Evolutionary conservation across 2,888 invertebrate genomes (phyloP).

Genomic region (Dione juno): DNA sequence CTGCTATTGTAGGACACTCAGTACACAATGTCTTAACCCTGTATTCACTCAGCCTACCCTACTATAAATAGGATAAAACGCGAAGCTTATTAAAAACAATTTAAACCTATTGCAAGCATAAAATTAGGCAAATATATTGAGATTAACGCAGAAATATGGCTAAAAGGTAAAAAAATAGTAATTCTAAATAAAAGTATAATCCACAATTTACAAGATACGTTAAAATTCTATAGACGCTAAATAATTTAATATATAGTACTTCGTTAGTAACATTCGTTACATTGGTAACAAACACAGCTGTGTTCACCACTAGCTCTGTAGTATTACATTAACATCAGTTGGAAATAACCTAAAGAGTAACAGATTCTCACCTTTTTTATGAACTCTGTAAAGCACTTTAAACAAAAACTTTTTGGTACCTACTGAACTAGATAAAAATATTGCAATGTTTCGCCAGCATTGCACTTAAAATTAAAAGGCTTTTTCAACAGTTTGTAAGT

Average conservation of each 20-base stretch:
- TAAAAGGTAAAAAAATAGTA: no score
- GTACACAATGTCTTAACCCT: no score
- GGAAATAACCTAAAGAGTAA: constrained; percentile 69
- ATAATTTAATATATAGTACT: not conserved
- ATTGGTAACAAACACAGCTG: constrained; percentile 42
- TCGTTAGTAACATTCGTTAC: not conserved
- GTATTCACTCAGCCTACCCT: no score
- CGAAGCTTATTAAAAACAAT: no score
- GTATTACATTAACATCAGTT: constrained; percentile 58
- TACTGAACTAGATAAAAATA: constrained; percentile 16
- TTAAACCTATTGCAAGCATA: no score
- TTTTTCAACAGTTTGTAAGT: constrained; percentile 18
- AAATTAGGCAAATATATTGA: no score
- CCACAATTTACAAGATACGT: no score
- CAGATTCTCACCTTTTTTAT: constrained; percentile 54
- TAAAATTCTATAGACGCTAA: no score
- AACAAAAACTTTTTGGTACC: not conserved
- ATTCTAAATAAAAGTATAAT: no score
- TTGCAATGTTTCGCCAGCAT: constrained; percentile 25
- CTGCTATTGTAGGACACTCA: no score
- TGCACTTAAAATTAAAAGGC: constrained; percentile 22
- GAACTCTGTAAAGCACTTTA: constrained; percentile 36
- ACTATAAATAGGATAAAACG: no score
- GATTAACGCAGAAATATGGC: no score
- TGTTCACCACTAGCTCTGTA: constrained; percentile 43